Evolutionary conservation across 2,888 invertebrate species (phyloP).

Genomic region (Cephus spinipes): DNA sequence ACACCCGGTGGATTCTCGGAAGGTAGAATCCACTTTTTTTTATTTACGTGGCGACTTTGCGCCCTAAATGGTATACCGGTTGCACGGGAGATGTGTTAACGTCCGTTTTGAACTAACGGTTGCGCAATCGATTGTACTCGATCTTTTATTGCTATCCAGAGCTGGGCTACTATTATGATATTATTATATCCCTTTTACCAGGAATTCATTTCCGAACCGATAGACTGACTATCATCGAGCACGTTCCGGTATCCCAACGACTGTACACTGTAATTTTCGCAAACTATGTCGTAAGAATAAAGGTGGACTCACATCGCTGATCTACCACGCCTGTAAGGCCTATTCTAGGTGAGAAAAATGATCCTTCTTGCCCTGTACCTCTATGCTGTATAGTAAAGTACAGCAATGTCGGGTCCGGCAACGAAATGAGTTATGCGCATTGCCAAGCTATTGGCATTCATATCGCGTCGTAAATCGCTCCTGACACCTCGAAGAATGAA

Average conservation of each 20-base stretch:
- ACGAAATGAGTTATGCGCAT: slow-evolving; percentile 12
- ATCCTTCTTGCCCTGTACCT: not conserved
- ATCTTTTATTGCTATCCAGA: not conserved
- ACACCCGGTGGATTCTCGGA: not conserved
- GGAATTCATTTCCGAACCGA: not conserved
- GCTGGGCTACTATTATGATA: not conserved
- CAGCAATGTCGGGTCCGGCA: not conserved
- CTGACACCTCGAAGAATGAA: slow-evolving; percentile 53
- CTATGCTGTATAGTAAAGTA: not conserved
- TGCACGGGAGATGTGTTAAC: not conserved
- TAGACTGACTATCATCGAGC: not conserved
- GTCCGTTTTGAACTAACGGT: not conserved
- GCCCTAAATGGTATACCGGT: not conserved
- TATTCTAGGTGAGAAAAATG: not conserved
- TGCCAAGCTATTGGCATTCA: slow-evolving; percentile 7
- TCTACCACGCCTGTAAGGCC: not conserved
- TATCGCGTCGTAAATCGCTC: slow-evolving; percentile 55
- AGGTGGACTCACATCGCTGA: not conserved
- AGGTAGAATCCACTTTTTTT: not conserved
- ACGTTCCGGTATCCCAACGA: not conserved
- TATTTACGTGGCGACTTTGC: not conserved
- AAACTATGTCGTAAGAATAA: not conserved
- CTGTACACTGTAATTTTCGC: not conserved
- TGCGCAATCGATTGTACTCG: not conserved
- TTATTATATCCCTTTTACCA: not conserved